Evolutionary conservation across 2,888 invertebrate genomes (phyloP), one percentile per base, ranked within the genome.

Genomic region (Galerucella pusilla): DNA sequence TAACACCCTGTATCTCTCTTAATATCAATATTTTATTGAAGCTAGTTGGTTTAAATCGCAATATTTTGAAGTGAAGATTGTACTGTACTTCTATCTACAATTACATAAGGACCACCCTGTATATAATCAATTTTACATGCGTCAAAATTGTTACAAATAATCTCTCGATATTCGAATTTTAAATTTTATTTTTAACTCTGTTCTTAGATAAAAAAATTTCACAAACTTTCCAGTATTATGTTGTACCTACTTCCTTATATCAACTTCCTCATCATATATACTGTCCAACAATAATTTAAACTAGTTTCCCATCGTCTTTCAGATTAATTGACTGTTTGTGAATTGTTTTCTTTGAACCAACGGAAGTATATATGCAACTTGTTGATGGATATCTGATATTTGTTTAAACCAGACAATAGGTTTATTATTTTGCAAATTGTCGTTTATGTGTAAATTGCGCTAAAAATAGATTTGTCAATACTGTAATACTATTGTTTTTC

Each of bases 321-420:
- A 14, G 42, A 20, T 20, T 61, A 69, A 69, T 61, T 49, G 35
- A 14, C 28, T 28, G 57, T 69, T 69, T 69, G 69, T 69, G 25
- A 69, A 60, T 69, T 69, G 69, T 61, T 67, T 46, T 61, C 60
- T 46, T 16, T 10, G 46, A 61, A 68, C 59, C n/a, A 68, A 69
- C 69, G 69, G 69, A 60, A 69, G 45, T 60, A 16, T 61, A 25
- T 14, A 10, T 69, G 68, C 60, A 68, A 57, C 35, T 49, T 69
- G 61, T 49, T 28, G 61, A 69, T 69, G 9, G 67, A 12, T 54
- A 67, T 67, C 67, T 67, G 67, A 67, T 67, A 35, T 67, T 11
- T 12, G n/a, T 67, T n/a, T 16, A n/a, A 1, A 20, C 11, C 57
- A 57, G 28, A 66, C 66, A 67, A 67, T 67, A n/a, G 54, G 67